Base-by-base conservation (phyloP, 2,797 vertebrate species). In the Triplophysa bombifrons region DNA sequence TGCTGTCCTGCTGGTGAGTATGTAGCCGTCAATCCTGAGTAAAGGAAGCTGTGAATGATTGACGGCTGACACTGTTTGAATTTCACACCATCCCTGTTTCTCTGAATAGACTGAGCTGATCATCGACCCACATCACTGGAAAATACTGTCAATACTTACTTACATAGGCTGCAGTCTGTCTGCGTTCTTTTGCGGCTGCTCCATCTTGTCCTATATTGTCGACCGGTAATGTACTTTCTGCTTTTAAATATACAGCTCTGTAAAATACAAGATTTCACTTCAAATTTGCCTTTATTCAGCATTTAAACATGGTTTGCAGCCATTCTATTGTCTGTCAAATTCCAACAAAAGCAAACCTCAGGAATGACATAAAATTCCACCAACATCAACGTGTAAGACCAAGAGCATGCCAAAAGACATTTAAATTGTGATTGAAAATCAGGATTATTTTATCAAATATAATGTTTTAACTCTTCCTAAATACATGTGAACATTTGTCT, bases 131-230 rank as follows among this genome's bases (percentile, higher is more conserved):
- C 0, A 2, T 0, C 87, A 92, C 6, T 94, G 92, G 91, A 0
- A 80, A 27, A 90, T 92, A 63, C 79, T 93, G 76, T 92, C 92
- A 1, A 25, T 70, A 72, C 85, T 94, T 80, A 93, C 85, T 63
- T 93, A 93, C 61, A 68, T 91, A 11, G 93, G 93, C 70, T 91
- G 91, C 3, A 55, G 89, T 56, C 70, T 93, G 48, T 94, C 93
- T n/a, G 86, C 87, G 0, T 84, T 92, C 76, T 94, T 93, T 73
- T 85, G 84, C 8, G 84, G 82, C 44, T 17, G 82, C 53, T 83
- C 90, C 17, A 14, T 94, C 6, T 8, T 91, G n/a, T 41, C 85
- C 1, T 90, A 86, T 27, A 1, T 86, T 44, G 81, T 88, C 12
- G 64, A 41, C 60, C 63, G 83, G 92, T 93, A 76, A 41, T 12